Evolutionary conservation across 2,113 vertebrate genomes (phyloP).

Genomic region (Barnardius zonarius): DNA sequence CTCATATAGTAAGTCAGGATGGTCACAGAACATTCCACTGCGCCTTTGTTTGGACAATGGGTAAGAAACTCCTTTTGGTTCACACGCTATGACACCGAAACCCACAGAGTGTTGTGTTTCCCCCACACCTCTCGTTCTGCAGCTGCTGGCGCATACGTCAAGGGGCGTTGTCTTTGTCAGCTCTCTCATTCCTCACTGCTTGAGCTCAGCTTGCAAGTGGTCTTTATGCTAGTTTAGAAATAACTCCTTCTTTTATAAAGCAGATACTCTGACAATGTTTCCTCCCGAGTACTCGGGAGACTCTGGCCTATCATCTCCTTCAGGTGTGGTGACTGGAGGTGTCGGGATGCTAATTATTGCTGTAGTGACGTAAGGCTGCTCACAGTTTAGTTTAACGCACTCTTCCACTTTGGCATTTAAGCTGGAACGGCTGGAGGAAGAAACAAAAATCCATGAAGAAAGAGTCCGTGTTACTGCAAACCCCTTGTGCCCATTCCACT

Average conservation of each 20-base stretch:
- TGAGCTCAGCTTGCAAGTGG: slow-evolving; percentile 55
- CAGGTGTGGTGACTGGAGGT: slow-evolving; percentile 81
- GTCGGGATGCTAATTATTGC: slow-evolving; percentile 90
- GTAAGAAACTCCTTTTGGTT: slow-evolving; percentile 73
- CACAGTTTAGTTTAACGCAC: slow-evolving; percentile 90
- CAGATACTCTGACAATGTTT: slow-evolving; percentile 91
- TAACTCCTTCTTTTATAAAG: slow-evolving; percentile 82
- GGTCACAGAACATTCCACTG: slow-evolving; percentile 62
- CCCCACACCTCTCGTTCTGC: slow-evolving; percentile 26
- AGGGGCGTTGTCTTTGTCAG: slow-evolving; percentile 27
- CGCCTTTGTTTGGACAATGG: slow-evolving; percentile 8
- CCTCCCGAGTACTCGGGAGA: slow-evolving; percentile 82
- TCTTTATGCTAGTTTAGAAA: slow-evolving; percentile 60
- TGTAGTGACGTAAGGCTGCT: slow-evolving; percentile 86
- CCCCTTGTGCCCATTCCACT: accelerated
- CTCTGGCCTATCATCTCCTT: slow-evolving; percentile 78
- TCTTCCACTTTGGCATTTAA: slow-evolving; percentile 94
- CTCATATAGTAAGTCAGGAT: slow-evolving; percentile 78
- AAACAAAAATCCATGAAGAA: slow-evolving; percentile 21
- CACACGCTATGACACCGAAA: slow-evolving; percentile 27
- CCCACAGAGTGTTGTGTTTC: slow-evolving; percentile 49
- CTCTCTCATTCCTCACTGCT: slow-evolving; percentile 60
- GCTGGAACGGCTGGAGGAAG: slow-evolving; percentile 85
- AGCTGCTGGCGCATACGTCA: neutral
- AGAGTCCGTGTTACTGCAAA: neutral